Conservation (phyloP, 1,140 invertebrate species). For the Magallana angulata region DNA sequence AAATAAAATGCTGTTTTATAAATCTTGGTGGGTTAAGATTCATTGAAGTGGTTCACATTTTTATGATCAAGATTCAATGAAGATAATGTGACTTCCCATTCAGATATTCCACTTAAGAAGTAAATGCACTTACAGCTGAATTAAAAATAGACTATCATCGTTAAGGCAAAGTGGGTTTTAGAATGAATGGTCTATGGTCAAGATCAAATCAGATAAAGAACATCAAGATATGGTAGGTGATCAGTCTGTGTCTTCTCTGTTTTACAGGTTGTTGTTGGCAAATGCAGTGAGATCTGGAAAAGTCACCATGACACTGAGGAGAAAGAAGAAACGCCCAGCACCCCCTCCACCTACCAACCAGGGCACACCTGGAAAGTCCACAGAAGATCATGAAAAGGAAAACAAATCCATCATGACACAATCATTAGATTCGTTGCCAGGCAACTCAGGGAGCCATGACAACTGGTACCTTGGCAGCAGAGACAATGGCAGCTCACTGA, state of each 20-base stretch:
- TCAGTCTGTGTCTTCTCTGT: background rate
- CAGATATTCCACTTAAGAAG: background rate
- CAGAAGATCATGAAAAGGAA: background rate
- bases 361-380: background rate
- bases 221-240: background rate
- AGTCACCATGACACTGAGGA: conserved; percentile 67
- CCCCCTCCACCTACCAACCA: conserved; percentile 55
- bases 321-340: conserved; percentile 64
- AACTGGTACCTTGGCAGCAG: conserved; percentile 32
- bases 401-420: conserved; percentile 45
- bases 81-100: too few species aligned
- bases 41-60: background rate
- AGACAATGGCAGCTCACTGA: conserved; percentile 48
- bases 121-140: background rate
- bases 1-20: background rate
- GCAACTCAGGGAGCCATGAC: conserved; percentile 38
- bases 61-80: too few species aligned
- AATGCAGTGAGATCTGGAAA: conserved; percentile 65
- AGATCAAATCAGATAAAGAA: background rate
- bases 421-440: conserved; percentile 44
- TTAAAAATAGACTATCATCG: background rate
- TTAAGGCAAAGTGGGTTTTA: conserved; percentile 6
- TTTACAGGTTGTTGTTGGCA: conserved; percentile 65
- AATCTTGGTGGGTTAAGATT: conserved; percentile 16
- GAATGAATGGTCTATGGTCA: conserved; percentile 4